Base-by-base conservation (phyloP, 2,888 invertebrate genomes). In the Tinea pellionella region DNA sequence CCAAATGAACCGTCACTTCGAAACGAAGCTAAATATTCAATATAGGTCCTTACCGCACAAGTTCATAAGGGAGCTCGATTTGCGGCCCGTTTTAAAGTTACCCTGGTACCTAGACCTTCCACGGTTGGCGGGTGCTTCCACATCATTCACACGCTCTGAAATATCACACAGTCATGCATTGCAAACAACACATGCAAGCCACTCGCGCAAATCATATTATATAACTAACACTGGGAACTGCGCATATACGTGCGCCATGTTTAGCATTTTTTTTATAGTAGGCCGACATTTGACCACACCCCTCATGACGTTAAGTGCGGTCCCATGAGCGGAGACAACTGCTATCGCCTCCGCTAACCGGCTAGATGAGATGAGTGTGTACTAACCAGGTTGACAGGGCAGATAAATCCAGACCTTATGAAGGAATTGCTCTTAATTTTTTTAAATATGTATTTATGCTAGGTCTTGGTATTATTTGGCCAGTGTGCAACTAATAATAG, bases 41-140 rank as follows among this genome's bases (percentile, higher is more conserved):
- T 47, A 9, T 15, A 47, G 19, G 37, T 18, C 91, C 95, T 96
- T 95, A 96, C 96, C 95, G 92, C 95, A 95, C 91, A 96, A 91
- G 92, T 96, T 96, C 95, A 96, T 95, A 90, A 96, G 92, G 87
- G 95, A 96, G 92, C 94, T 95, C 89, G 95, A 95, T 90, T 95
- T 95, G 92, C 95, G 93, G 79, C 90, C 90, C 75, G 87, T 90
- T 91, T 94, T 94, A 92, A 94, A 94, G 93, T 93, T 94, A 89
- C 75, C 86, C 92, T 92, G 92, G 92, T 92, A 92, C 91, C 93
- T 93, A 91, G 92, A 91, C 89, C 93, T 91, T 90, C 92, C 92
- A 89, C 93, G 92, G 88, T 92, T 89, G 89, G 94, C 92, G 89
- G 91, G 91, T 80, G 90, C 90, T 83, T 85, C 85, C 73, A 90